Percentiles rank a stretch among this genome's conserved stretches.
Conservation (phyloP, 2,888 invertebrate species). For the Cerceris ruficornis region DNA sequence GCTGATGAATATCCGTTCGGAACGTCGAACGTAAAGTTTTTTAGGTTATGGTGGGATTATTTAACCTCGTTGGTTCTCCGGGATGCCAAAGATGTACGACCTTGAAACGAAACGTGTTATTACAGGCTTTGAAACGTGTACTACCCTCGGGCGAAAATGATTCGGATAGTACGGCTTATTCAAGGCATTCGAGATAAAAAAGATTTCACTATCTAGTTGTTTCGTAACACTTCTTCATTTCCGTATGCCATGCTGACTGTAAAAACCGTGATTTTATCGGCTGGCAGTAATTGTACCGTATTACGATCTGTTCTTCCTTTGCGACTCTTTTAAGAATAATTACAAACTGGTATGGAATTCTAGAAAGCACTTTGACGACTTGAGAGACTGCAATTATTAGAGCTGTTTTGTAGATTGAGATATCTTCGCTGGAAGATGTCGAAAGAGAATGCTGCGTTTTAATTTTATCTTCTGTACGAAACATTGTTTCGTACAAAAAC, state of each 20-base stretch:
- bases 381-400: too few species aligned
- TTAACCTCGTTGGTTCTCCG: conserved; percentile 20
- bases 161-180: conserved; percentile 41
- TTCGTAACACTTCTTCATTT: conserved; percentile 32
- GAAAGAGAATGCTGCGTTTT: too few species aligned
- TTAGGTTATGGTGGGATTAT: conserved; percentile 28
- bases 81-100: conserved; percentile 45
- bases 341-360: too few species aligned
- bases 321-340: too few species aligned
- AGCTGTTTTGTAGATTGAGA: too few species aligned
- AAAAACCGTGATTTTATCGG: neutral
- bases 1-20: neutral
- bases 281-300: too few species aligned
- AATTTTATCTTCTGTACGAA: too few species aligned
- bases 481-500: too few species aligned
- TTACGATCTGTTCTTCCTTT: too few species aligned
- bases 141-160: conserved; percentile 47
- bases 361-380: too few species aligned
- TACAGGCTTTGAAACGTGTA: conserved; percentile 53
- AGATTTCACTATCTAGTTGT: conserved; percentile 42
- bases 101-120: conserved; percentile 58
- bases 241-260: conserved; percentile 10
- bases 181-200: conserved; percentile 37
- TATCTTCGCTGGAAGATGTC: too few species aligned
- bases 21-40: conserved; percentile 26